A percentile compares a stretch with the other conserved stretches of the same genome.
These are phyloP conservation scores for Neodiprion pinetum DNA, from an alignment of 1,140 invertebrate species.

Conservation along the genomic window DNA sequence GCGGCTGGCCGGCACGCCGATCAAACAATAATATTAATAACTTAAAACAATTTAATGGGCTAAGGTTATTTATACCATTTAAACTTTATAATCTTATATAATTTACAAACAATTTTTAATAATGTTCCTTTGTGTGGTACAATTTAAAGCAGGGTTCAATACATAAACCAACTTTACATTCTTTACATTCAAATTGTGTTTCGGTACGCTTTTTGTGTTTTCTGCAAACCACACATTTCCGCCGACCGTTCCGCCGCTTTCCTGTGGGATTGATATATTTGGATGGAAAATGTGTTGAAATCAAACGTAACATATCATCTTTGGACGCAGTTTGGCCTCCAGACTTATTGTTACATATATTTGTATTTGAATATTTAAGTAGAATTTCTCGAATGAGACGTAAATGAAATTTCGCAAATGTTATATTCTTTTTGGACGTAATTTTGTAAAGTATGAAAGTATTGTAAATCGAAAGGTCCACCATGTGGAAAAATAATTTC, in stretches of 20 bases:
- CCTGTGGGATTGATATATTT: conserved; percentile 21
- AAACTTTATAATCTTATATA: not conserved
- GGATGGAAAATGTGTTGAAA: conserved; percentile 24
- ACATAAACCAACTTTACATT: conserved; percentile 22
- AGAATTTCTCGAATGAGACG: conserved; percentile 22
- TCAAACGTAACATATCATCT: conserved; percentile 23
- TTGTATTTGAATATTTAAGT: conserved; percentile 16
- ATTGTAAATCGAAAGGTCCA: conserved; percentile 25
- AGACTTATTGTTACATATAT: too few relatives aligned
- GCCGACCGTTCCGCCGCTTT: conserved; percentile 14
- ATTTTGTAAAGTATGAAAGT: not conserved
- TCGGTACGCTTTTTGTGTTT: conserved; percentile 25
- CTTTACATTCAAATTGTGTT: conserved; percentile 25
- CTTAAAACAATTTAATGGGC: conserved; percentile 16
- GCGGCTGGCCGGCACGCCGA: conserved; percentile 10
- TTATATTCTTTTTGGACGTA: too few relatives aligned
- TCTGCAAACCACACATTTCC: conserved; percentile 26
- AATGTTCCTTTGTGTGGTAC: conserved; percentile 27
- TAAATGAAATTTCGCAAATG: too few relatives aligned
- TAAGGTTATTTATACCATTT: not conserved
- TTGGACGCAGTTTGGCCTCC: too few relatives aligned
- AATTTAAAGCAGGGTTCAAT: conserved; percentile 26
- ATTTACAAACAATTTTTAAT: conserved; percentile 17
- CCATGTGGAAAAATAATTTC: conserved; percentile 27
- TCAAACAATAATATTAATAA: conserved; percentile 22